Conservation (phyloP, 2,888 invertebrate genomes). For the Lepidocyrtinus sp. region DNA sequence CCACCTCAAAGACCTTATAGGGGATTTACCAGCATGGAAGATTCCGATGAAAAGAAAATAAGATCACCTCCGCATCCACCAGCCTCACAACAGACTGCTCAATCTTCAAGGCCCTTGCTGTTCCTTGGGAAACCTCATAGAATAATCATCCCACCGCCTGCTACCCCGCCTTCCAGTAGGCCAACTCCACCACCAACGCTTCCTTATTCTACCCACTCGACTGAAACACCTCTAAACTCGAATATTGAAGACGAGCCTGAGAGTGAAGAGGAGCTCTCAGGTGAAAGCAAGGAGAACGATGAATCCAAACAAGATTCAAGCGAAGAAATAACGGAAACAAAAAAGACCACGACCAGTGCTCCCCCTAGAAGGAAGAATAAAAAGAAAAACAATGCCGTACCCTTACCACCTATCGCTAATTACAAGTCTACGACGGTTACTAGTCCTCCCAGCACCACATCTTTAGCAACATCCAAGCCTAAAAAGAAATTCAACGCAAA, state of each 20-base stretch:
- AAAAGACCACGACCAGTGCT: not conserved
- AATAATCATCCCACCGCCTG: slow-evolving; percentile 36
- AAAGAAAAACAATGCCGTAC: slow-evolving; percentile 19
- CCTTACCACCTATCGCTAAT: slow-evolving; percentile 13
- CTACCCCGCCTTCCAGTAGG: slow-evolving; percentile 28
- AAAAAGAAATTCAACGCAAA: no score
- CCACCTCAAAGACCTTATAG: slow-evolving; percentile 35
- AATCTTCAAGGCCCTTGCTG: slow-evolving; percentile 2
- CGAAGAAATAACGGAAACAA: slow-evolving; percentile 31
- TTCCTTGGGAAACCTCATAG: slow-evolving; percentile 18
- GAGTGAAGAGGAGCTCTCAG: slow-evolving; percentile 42
- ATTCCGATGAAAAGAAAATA: slow-evolving; percentile 46
- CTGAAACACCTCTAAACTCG: slow-evolving; percentile 8
- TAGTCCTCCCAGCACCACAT: not conserved
- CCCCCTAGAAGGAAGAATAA: not conserved
- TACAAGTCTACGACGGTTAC: slow-evolving; percentile 16
- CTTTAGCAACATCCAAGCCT: not conserved
- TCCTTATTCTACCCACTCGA: not conserved
- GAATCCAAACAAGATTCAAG: slow-evolving; percentile 29
- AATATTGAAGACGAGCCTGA: slow-evolving; percentile 38
- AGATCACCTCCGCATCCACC: slow-evolving; percentile 33
- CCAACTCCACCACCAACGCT: not conserved
- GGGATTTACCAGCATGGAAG: slow-evolving; percentile 46
- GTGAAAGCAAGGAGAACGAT: slow-evolving; percentile 46
- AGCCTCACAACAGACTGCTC: not conserved